Evolutionary conservation across 2,888 invertebrate genomes (phyloP), one percentile per base, ranked within the genome.

Genomic region (Andrena minutula): DNA sequence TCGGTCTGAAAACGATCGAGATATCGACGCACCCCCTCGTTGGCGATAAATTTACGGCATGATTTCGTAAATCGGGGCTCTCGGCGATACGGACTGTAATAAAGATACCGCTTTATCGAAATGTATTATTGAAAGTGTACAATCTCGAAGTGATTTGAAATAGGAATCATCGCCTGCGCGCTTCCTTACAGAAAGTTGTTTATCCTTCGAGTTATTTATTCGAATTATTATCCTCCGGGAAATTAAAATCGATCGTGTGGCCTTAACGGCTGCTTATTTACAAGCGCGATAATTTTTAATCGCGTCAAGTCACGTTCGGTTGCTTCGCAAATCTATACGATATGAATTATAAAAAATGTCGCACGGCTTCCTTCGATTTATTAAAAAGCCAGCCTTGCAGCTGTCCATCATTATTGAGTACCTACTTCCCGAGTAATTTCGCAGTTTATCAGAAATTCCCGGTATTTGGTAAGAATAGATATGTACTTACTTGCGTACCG

Each of bases 31-130:
- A 20, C 12, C 1, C 41, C n/a, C 26, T 5, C 60, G 16, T 68
- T 20, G 20, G 12, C 30, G 47, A 65, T 65, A 47, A 16, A 65
- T 41, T 64, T 47, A 4, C 10, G 5, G 0, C 1, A 30, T 4
- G 28, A 30, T 6, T 65, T 47, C 23, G 28, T 65, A 8, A 30
- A 68, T 49, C n/a, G 20, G 1, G n/a, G 6, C 20, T 41, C 35
- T 53, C 58, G 10, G 12, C 16, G 51, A 61, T 69, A 30, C 61
- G 0, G 51, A 20, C 32, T 2, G 23, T 28, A 23, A 5, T 20
- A n/a, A 30, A 16, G 23, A n/a, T 69, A 69, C 6, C 26, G 20
- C 10, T 35, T 75, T 60, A 35, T 75, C 68, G 23, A 68, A 49
- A 5, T n/a, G 16, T 56, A 47, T 72, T 60, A 26, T 51, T 51